A percentile compares a stretch with the other conserved stretches of the same genome.
Conservation (phyloP, 2,888 invertebrate genomes). For the Sepiola atlantica region DNA sequence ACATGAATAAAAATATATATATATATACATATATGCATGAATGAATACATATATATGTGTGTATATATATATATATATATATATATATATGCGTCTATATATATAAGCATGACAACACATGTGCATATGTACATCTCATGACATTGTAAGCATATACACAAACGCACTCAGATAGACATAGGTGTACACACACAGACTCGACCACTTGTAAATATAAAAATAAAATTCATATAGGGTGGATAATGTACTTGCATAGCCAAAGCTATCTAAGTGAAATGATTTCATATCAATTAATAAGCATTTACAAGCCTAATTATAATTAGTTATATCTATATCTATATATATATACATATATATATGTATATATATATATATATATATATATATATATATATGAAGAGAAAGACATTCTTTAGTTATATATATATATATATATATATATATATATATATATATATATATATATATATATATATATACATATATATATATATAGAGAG, state of each 20-base stretch:
- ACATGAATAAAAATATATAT: neutral
- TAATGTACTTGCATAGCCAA: neutral
- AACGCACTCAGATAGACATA: too few species aligned
- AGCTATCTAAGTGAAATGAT: neutral
- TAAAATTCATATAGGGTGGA: too few species aligned
- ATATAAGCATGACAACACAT: neutral
- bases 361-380: neutral
- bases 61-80: neutral
- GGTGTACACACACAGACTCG: too few species aligned
- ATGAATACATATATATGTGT: neutral
- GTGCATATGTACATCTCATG: neutral
- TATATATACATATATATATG: neutral
- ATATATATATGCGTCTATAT: neutral
- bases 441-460: too few species aligned
- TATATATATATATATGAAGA: too few species aligned
- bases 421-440: too few species aligned
- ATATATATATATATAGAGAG: too few species aligned
- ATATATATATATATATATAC: too few species aligned
- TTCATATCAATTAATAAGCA: neutral
- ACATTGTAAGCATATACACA: neutral
- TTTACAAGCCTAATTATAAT: conserved; percentile 7
- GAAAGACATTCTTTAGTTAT: too few species aligned
- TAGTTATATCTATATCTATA: neutral
- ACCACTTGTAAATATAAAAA: too few species aligned
- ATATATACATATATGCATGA: neutral